Evolutionary conservation across 2,113 vertebrate genomes (phyloP), one percentile per base, ranked within the genome.

Genomic region (Tupaia chinensis): DNA sequence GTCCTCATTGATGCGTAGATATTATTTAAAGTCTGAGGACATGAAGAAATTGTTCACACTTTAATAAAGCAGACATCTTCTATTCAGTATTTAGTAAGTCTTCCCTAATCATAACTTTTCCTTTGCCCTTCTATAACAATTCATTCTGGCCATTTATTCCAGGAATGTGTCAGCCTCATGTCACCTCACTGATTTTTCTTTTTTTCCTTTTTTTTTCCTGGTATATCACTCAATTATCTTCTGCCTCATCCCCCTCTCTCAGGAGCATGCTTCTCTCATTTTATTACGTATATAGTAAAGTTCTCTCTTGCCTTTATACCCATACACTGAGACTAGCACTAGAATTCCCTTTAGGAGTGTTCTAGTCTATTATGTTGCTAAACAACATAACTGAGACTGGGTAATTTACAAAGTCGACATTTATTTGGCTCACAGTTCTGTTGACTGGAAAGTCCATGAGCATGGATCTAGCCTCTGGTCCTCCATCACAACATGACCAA

Each of bases 21-120:
- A 73, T 94, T 87, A 63, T 72, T 87, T 22, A 78, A n/a, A 87
- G 78, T 65, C 15, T 77, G 78, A 95, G 44, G n/a, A 68, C 25
- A 90, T 69, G 56, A 72, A 93, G 19, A 87, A 87, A 60, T 6
- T 13, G 11, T 4, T 86, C 19, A 81, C 25, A 72, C 76, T 91
- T 87, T 77, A 65, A 76, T 34, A 89, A 83, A 81, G 20, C 10
- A 53, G 60, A 56, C 44, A 74, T 79, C 34, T 72, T 79, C 53
- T 54, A 14, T 3, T 72, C 1, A n/a, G 4, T 78, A 54, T 58
- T 73, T 44, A 44, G 44, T 44, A 44, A 53, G 85, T 76, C 44
- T 70, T 86, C 54, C 17, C 29, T 69, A 27, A 9, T 29, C 32
- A 86, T 72, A 70, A 27, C 65, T 89, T 95, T 87, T 70, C 27